These are phyloP conservation scores for Chelonus formosanus DNA, from an alignment of 2,888 invertebrate genomes.

Conservation along the genomic window DNA sequence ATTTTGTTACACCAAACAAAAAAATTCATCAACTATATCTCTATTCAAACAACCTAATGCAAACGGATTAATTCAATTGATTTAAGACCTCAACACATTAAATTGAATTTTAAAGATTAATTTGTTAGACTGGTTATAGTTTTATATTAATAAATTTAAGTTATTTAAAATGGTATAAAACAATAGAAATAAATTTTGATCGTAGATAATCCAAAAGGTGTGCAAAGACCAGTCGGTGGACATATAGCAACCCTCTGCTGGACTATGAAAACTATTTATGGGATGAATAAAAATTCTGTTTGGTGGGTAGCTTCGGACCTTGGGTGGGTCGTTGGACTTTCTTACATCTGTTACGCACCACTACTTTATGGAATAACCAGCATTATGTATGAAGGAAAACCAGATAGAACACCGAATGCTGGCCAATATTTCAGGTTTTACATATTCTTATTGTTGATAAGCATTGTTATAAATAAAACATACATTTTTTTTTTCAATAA, in stretches of 20 bases:
- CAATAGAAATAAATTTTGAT: neutral
- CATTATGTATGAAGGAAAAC: constrained; percentile 91
- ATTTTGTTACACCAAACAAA: constrained; percentile 34
- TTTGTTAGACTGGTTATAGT: too few species aligned
- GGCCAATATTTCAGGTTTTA: constrained; percentile 86
- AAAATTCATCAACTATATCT: too few species aligned
- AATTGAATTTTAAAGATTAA: too few species aligned
- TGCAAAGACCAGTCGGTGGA: constrained; percentile 87
- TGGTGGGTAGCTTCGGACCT: constrained; percentile 94
- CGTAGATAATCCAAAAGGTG: constrained; percentile 76
- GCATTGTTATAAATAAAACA: too few species aligned
- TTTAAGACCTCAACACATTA: too few species aligned
- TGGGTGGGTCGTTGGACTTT: constrained; percentile 95
- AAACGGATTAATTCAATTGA: too few species aligned
- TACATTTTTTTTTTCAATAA: too few species aligned
- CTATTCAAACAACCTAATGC: too few species aligned
- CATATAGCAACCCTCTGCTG: constrained; percentile 87
- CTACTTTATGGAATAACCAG: constrained; percentile 82
- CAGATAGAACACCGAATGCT: constrained; percentile 92
- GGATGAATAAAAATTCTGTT: constrained; percentile 77
- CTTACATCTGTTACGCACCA: constrained; percentile 93
- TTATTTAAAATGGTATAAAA: too few species aligned
- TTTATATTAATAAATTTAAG: too few species aligned
- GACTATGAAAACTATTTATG: constrained; percentile 85
- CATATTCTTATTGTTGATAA: neutral